These are phyloP conservation scores for Potamilus streckersoni DNA, from an alignment of 1,140 invertebrate genomes.

Conservation along the genomic window DNA sequence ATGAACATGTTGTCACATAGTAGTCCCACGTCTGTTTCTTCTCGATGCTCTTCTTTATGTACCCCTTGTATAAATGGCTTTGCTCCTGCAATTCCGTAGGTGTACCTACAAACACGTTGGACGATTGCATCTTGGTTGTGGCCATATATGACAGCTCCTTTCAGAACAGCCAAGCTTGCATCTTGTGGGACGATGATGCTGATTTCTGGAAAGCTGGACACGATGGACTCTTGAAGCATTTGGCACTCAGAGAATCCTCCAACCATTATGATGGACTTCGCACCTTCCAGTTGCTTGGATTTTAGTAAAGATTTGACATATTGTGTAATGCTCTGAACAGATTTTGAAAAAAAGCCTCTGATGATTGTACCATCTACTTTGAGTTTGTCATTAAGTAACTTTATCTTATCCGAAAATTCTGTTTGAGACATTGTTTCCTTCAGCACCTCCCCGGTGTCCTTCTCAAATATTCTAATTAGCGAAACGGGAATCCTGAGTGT, in stretches of 20 bases:
- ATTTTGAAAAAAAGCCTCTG: background rate
- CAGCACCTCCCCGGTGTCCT: background rate
- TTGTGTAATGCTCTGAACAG: background rate
- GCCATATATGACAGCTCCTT: too few relatives aligned
- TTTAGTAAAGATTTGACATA: background rate
- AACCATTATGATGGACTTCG: background rate
- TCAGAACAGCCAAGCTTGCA: too few relatives aligned
- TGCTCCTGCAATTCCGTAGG: background rate
- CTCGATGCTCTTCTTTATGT: background rate
- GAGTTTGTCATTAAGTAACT: background rate
- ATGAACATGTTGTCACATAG: background rate
- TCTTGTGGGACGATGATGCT: too few relatives aligned
- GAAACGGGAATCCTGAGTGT: background rate
- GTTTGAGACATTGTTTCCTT: background rate
- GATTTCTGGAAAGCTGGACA: background rate
- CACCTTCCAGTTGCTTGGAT: background rate
- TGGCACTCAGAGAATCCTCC: constrained; percentile 1
- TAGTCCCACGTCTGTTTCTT: background rate
- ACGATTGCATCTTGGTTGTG: background rate
- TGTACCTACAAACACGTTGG: background rate
- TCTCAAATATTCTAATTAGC: background rate
- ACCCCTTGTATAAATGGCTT: background rate
- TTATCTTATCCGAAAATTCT: background rate
- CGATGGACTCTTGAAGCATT: background rate
- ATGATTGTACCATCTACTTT: background rate